Evolutionary conservation across 2,797 vertebrate species (phyloP), one percentile per base, ranked within the genome.

Genomic region (Antrozous pallidus): DNA sequence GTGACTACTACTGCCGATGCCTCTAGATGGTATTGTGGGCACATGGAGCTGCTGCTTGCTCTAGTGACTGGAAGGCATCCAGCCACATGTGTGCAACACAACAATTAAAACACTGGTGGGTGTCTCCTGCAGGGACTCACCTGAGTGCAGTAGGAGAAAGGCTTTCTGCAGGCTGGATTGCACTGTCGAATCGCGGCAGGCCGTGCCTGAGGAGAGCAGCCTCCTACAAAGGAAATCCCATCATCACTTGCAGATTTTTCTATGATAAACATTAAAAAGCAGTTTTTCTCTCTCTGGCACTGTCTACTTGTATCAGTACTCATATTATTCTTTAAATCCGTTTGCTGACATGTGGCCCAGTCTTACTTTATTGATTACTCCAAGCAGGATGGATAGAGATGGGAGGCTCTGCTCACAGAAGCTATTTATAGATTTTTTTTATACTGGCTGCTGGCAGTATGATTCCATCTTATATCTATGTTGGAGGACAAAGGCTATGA

Each of bases 81-180:
- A 2, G 51, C 6, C 80, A 38, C 8, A 13, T 8, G 36, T 6
- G 31, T 22, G 14, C 33, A 92, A 5, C 40, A 51, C 17, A 26
- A 7, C 47, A 82, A 45, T 91, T 28, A 90, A 45, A 82, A 81
- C 1, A 45, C 73, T 5, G 65, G 77, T 33, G 51, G 83, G 78
- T 49, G 12, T 13, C 45, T 83, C 36, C 75, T 47, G 88, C 0
- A 49, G 42, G 18, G 70, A 97, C 97, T 98, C 98, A 99, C 99
- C 99, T 99, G 99, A 3, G 99, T 99, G 98, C 99, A 99, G 98
- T 99, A 99, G 79, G 99, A 99, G 98, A 99, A 99, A 2, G 99
- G 99, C 69, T 99, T 99, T 14, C 98, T 99, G 98, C 99, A 99
- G 1, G 98, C 98, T 0, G 99, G 99, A 95, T 98, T 98, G 98